Evolutionary conservation across 2,797 vertebrate species (phyloP).

Genomic region (Allobates femoralis): DNA sequence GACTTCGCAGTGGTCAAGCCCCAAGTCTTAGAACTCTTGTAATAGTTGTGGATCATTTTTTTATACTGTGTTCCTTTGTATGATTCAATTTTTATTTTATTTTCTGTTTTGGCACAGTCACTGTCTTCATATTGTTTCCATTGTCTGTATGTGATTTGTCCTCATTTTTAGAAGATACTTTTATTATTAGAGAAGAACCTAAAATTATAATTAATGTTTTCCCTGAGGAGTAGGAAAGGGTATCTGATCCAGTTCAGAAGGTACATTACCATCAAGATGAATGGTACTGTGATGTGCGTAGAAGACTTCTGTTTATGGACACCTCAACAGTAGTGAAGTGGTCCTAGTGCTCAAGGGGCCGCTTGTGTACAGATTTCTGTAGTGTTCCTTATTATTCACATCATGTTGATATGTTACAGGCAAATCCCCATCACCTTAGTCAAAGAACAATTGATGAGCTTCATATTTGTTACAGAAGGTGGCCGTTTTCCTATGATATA

Average conservation of each 20-base stretch:
- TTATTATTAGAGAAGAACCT: neutral
- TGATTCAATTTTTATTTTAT: neutral
- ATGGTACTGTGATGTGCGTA: neutral
- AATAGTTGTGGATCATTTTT: too few relatives aligned
- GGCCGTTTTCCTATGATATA: neutral
- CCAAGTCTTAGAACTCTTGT: neutral
- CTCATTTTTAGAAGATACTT: too few relatives aligned
- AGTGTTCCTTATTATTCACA: neutral
- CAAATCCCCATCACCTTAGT: neutral
- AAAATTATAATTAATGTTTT: neutral
- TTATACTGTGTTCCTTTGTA: neutral
- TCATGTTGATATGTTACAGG: neutral
- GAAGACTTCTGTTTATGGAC: neutral
- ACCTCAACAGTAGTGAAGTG: neutral
- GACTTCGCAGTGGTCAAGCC: neutral
- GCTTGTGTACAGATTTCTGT: neutral
- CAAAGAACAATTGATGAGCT: neutral
- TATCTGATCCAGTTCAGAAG: neutral
- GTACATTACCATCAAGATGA: neutral
- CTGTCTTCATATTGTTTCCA: neutral
- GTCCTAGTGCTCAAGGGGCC: neutral
- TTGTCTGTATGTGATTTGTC: neutral
- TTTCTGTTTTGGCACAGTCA: neutral
- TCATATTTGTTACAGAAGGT: neutral
- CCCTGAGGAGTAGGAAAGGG: neutral